Percentiles rank a stretch among this genome's conserved stretches.
Evolutionary conservation across 2,113 vertebrate genomes (phyloP).

Genomic region (Furnarius figulus): DNA sequence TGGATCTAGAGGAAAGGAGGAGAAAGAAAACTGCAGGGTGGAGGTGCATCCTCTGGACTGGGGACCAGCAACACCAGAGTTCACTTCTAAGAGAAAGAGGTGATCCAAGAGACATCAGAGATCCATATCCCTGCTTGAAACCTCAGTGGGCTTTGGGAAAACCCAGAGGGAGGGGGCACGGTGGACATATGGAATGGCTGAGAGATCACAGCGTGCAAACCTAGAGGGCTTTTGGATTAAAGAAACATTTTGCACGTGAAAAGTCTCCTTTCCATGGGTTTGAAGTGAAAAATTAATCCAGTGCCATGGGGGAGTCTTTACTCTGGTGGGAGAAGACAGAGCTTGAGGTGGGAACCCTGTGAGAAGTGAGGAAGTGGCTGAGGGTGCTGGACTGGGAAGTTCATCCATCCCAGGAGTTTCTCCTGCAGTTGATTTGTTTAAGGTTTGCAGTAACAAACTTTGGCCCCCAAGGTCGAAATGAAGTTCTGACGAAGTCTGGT

Average conservation of each 20-base stretch:
- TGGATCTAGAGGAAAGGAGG: fast-evolving
- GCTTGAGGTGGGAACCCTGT: background rate
- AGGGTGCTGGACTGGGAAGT: background rate
- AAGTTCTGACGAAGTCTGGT: background rate
- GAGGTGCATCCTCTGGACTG: background rate
- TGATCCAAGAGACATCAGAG: background rate
- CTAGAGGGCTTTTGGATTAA: background rate
- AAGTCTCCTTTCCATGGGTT: background rate
- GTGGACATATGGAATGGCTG: background rate
- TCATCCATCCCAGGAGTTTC: background rate
- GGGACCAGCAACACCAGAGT: background rate
- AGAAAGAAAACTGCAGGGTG: background rate
- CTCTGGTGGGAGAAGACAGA: background rate
- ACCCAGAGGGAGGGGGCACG: background rate
- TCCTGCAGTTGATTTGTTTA: background rate
- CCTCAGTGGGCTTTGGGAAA: background rate
- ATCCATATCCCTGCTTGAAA: background rate
- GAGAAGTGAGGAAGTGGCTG: background rate
- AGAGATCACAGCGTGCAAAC: background rate
- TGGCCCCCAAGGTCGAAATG: background rate
- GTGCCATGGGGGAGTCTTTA: background rate
- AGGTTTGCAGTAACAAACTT: background rate
- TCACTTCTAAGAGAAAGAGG: background rate
- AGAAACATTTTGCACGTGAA: background rate
- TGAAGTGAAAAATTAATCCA: background rate